Evolutionary conservation across 2,888 invertebrate genomes (phyloP).

Genomic region (Aphrophora alni): DNA sequence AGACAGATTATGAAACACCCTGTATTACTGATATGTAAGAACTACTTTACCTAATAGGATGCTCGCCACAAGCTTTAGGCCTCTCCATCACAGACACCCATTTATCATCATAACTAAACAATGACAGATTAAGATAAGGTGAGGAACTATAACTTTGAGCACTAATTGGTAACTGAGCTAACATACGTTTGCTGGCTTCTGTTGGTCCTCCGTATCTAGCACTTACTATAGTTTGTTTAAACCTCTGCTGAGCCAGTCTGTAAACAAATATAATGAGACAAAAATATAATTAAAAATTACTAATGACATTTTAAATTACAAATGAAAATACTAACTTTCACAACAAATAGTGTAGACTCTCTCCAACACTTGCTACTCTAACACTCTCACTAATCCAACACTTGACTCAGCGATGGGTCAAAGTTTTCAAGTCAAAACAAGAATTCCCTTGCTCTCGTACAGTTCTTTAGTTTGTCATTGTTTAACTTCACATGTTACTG

Average conservation of each 20-base stretch:
- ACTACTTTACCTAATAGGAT: conserved; percentile 92
- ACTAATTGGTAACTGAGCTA: conserved; percentile 92
- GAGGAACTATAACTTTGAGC: conserved; percentile 93
- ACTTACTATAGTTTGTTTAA: conserved; percentile 88
- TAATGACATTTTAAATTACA: conserved; percentile 12
- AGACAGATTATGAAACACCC: too few species aligned
- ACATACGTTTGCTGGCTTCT: conserved; percentile 86
- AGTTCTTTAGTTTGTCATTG: too few species aligned
- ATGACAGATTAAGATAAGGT: conserved; percentile 88
- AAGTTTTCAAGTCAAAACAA: too few species aligned
- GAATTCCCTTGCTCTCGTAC: too few species aligned
- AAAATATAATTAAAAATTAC: conserved; percentile 43
- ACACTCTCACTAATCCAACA: too few species aligned
- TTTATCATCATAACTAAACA: conserved; percentile 95
- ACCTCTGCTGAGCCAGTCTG: conserved; percentile 70
- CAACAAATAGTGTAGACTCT: not conserved
- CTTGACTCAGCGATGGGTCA: too few species aligned
- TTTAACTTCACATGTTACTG: too few species aligned
- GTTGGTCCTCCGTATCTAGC: conserved; percentile 89
- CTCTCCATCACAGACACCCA: conserved; percentile 95
- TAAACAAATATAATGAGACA: conserved; percentile 13
- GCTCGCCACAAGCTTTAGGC: conserved; percentile 91
- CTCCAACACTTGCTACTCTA: not conserved
- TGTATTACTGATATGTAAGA: too few species aligned
- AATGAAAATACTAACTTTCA: conserved; percentile 10